Conservation (phyloP, 1,140 invertebrate species). For the Apis laboriosa region DNA sequence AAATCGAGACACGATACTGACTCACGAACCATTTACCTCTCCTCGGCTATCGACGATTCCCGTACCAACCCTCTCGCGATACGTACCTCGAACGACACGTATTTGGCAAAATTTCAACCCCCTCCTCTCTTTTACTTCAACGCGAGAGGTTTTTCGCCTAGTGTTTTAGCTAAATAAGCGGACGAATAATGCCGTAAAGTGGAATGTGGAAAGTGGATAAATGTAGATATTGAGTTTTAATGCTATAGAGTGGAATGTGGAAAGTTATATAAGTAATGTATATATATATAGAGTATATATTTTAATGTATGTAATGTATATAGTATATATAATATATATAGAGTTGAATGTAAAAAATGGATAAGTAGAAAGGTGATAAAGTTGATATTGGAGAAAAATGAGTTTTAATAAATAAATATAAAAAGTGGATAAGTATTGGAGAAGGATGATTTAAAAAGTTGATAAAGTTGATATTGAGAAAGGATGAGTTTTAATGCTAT, state of each 20-base stretch:
- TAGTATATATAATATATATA: too few species aligned
- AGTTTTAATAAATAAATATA: not conserved
- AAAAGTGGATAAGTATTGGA: not conserved
- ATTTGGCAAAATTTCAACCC: slow-evolving; percentile 36
- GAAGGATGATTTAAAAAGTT: not conserved
- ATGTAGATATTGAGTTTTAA: too few species aligned
- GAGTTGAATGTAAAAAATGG: too few species aligned
- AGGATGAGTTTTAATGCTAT: too few species aligned
- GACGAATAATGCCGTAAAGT: not conserved
- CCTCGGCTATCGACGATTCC: slow-evolving; percentile 6
- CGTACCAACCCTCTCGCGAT: not conserved
- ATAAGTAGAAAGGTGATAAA: too few species aligned
- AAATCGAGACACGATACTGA: slow-evolving; percentile 42
- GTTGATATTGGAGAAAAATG: too few species aligned
- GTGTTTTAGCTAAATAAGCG: slow-evolving; percentile 28
- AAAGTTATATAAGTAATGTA: too few species aligned
- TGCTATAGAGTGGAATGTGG: too few species aligned
- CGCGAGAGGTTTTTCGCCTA: not conserved
- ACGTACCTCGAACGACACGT: slow-evolving; percentile 13
- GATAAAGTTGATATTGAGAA: not conserved
- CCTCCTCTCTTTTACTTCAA: not conserved
- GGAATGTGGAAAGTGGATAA: not conserved
- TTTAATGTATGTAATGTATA: too few species aligned
- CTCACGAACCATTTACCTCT: slow-evolving; percentile 15
- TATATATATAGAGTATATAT: too few species aligned